Evolutionary conservation across 2,888 invertebrate species (phyloP).

Genomic region (Apamea crenata): DNA sequence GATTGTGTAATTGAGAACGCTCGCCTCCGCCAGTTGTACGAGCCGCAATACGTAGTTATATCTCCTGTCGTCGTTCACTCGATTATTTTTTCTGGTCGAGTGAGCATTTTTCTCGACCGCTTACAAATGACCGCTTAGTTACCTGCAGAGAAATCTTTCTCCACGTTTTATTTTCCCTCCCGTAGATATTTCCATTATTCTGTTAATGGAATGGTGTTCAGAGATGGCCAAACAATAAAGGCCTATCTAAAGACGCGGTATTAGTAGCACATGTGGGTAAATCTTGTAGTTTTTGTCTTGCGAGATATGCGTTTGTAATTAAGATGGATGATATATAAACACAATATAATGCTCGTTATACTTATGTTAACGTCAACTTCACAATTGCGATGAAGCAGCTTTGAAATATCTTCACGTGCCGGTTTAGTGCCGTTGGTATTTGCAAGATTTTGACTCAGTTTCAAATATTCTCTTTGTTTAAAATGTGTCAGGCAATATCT

Average conservation of each 20-base stretch:
- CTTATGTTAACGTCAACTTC: slow-evolving; percentile 33
- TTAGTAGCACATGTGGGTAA: slow-evolving; percentile 68
- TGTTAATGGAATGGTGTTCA: slow-evolving; percentile 86
- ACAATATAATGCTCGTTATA: not conserved
- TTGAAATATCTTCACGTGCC: slow-evolving; percentile 35
- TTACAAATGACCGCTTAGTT: slow-evolving; percentile 88
- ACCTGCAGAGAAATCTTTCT: slow-evolving; percentile 84
- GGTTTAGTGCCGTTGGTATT: slow-evolving; percentile 21
- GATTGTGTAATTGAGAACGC: slow-evolving; percentile 51
- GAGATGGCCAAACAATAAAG: slow-evolving; percentile 83
- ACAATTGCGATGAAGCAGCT: slow-evolving; percentile 46
- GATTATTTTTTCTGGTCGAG: slow-evolving; percentile 87
- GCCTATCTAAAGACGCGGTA: slow-evolving; percentile 74
- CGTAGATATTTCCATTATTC: slow-evolving; percentile 86
- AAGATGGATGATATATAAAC: slow-evolving; percentile 35
- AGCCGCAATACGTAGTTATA: slow-evolving; percentile 61
- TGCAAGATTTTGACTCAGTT: slow-evolving; percentile 35
- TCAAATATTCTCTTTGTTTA: not conserved
- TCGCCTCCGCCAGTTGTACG: slow-evolving; percentile 23
- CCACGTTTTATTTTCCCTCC: slow-evolving; percentile 84
- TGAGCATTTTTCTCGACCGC: slow-evolving; percentile 86
- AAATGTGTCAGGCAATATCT: not conserved
- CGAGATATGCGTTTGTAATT: slow-evolving; percentile 51
- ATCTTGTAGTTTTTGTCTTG: slow-evolving; percentile 49
- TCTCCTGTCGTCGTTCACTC: slow-evolving; percentile 69